Conservation (phyloP, 2,113 vertebrate genomes). For the Anhinga rufa region DNA sequence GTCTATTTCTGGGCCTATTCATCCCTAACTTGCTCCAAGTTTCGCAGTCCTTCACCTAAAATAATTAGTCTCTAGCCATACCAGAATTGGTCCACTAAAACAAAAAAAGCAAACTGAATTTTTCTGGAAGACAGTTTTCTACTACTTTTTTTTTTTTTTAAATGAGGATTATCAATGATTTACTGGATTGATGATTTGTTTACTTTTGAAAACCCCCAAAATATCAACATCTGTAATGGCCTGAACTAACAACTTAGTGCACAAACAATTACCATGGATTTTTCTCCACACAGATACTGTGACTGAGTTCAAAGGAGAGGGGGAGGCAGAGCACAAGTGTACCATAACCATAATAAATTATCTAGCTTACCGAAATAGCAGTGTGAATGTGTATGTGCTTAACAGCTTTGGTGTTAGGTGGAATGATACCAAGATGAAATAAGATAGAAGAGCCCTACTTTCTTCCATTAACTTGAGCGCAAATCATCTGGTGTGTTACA, state of each 20-base stretch:
- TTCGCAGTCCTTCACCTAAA: background rate
- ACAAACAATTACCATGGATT: background rate
- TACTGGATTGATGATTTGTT: background rate
- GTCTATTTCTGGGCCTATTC: background rate
- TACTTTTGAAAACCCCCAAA: background rate
- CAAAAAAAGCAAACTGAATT: background rate
- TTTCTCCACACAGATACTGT: background rate
- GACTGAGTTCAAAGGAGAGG: background rate
- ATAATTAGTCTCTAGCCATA: background rate
- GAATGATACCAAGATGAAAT: background rate
- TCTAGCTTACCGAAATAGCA: background rate
- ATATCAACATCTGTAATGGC: background rate
- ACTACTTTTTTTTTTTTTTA: background rate
- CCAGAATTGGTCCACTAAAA: background rate
- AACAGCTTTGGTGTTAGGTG: background rate
- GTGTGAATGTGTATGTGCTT: background rate
- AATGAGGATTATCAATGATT: background rate
- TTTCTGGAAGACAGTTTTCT: background rate
- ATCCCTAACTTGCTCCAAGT: background rate
- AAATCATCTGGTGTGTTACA: background rate
- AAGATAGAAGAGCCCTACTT: background rate
- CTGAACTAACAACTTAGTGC: background rate
- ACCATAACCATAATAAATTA: background rate
- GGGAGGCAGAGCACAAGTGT: background rate
- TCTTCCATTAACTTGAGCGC: background rate